These are phyloP conservation scores for Phalera bucephala DNA, from an alignment of 2,888 invertebrate genomes.

Conservation along the genomic window DNA sequence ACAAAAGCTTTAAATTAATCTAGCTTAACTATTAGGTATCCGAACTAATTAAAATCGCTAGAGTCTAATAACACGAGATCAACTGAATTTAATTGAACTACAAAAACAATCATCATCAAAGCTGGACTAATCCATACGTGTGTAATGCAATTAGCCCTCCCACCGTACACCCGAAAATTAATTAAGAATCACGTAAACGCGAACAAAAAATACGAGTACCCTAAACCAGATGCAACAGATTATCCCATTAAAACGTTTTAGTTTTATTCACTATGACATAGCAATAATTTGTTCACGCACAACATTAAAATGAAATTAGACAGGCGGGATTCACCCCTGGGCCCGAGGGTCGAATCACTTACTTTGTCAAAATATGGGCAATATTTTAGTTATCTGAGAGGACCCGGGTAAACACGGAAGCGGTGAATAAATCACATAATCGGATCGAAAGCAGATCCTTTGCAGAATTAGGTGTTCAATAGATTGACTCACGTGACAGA, in stretches of 20 bases:
- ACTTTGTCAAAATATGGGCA: constrained; percentile 69
- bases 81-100: constrained; percentile 30
- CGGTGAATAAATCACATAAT: constrained; percentile 69
- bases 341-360: constrained; percentile 58
- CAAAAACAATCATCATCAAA: constrained; percentile 52
- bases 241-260: constrained; percentile 67
- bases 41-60: not conserved
- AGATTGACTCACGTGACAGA: not conserved
- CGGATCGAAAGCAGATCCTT: constrained; percentile 55
- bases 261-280: constrained; percentile 72
- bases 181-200: constrained; percentile 64
- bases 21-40: not conserved
- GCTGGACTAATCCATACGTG: constrained; percentile 59
- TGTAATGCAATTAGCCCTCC: constrained; percentile 63
- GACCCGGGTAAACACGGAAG: constrained; percentile 51
- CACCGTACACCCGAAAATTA: constrained; percentile 55
- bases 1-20: not conserved
- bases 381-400: constrained; percentile 58
- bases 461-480: constrained; percentile 18
- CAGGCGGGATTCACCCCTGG: constrained; percentile 56
- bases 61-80: constrained; percentile 7
- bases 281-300: constrained; percentile 79
- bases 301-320: constrained; percentile 77
- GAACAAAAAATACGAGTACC: constrained; percentile 55
- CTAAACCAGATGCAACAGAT: constrained; percentile 68